Base-by-base conservation (phyloP, 2,113 vertebrate species). In the Chionodraco myersi region DNA sequence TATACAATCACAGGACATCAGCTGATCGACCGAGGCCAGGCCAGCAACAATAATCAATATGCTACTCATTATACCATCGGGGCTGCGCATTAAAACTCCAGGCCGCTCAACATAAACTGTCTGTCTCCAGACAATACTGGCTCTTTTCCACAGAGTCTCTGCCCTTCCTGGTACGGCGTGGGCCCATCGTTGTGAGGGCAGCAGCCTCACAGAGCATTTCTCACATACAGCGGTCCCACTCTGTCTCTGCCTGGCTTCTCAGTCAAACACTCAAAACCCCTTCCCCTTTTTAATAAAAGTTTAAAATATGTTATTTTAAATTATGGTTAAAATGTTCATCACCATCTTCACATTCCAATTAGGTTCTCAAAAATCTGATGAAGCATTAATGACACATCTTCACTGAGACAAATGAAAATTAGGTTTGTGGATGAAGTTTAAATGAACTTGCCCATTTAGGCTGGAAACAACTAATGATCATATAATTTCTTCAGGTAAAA, bases 81-180 rank as follows among this genome's bases (percentile, higher is more conserved):
- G 36, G 57, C 52, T 64, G 26, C 51, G 23, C 74, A 65, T 72
- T 79, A 73, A 59, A 84, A 72, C 77, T 82, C 76, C 66, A 44
- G 67, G 62, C 85, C 41, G 63, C 74, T 72, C 74, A 83, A 78
- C 76, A 86, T 66, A 67, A 75, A 75, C 85, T 75, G 83, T 71
- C 75, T 57, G 82, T 83, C 67, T 89, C 58, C 30, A 91, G 89
- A 94, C 93, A 95, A 95, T 92, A 92, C 78, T 45, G 71, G 41
- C 91, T 92, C 82, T 93, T 91, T 87, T 86, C 76, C 84, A 68
- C 71, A 11, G 41, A 67, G 87, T 82, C 89, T 86, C 77, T 74
- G 91, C 94, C 84, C 91, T 89, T 93, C 80, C 93, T 95, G 94
- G 94, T 94, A 95, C 93, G 83, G 86, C 80, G 84, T 89, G 88